Evolutionary conservation across 2,113 vertebrate genomes (phyloP), one percentile per base, ranked within the genome.

Genomic region (Neolamprologus brichardi): DNA sequence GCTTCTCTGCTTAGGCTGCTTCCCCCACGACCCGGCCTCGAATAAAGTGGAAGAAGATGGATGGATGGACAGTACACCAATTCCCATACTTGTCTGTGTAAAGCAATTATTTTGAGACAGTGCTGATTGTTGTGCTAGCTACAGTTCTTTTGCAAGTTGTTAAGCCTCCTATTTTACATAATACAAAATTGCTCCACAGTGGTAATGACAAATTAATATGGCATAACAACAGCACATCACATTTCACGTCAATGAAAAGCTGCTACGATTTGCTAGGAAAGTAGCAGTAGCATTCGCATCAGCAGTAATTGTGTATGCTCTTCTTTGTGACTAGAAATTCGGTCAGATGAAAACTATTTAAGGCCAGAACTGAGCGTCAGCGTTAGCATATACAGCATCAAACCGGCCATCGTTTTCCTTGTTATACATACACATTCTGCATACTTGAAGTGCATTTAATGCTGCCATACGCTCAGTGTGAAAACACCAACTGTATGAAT

Each of bases 1-100:
- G 11, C 20, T 1, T 54, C 52, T 54, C 11, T 54, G 20, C 20
- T 54, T 54, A 13, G 11, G 52, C 20, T 54, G 52, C 52, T 54
- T 4, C 20, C 20, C 52, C 6, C 11, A 1, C 2, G 6, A 54
- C 6, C 52, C 52, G 20, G 20, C 52, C 11, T 0, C 1, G 6
- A 3, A 1, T 54, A 54, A 54, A 53, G 6, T 1, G 2, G 53
- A 54, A 13, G 53, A 54, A 25, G 20, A 54, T 54, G 20, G 51
- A 23, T 52, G 51, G 20, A 54, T 54, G 53, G 53, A 54, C 23
- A 37, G 32, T 64, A 5, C 60, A 64, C 60, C 28, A 41, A 39
- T 39, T 23, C 18, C 7, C 12, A 20, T 5, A 39, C 4, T 14
- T 20, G 7, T 39, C 8, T 67, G 60, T 64, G 10, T 37, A n/a